Percentiles rank a stretch among this genome's conserved stretches.
Evolutionary conservation across 2,113 vertebrate genomes (phyloP).

Genomic region (Myodes glareolus): DNA sequence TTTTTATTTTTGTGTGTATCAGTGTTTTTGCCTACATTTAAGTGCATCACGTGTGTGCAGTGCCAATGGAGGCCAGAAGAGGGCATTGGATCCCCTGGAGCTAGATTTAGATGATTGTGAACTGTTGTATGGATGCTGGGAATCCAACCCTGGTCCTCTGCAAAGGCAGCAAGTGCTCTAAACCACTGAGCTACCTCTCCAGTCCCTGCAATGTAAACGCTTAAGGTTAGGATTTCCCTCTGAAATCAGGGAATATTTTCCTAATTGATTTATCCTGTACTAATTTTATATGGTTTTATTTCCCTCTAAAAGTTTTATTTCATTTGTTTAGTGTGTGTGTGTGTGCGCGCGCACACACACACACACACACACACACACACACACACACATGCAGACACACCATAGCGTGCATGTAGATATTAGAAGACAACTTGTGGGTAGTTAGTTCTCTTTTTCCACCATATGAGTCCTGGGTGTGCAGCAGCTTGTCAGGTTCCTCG

Average conservation of each 20-base stretch:
- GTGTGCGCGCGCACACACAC: background rate
- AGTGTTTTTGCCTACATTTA: background rate
- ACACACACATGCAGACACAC: background rate
- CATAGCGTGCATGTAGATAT: background rate
- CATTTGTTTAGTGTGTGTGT: background rate
- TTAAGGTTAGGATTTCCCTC: background rate
- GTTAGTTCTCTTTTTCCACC: background rate
- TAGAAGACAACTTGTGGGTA: background rate
- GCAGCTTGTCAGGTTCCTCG: background rate
- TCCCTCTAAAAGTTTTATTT: background rate
- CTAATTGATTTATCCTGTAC: background rate
- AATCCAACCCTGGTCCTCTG: background rate
- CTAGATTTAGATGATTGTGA: background rate
- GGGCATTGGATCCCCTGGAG: background rate
- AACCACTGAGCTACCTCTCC: background rate
- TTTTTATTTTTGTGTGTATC: background rate
- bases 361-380: background rate
- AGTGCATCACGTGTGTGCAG: background rate
- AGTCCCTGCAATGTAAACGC: background rate
- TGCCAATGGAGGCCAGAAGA: background rate
- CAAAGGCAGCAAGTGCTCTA: background rate
- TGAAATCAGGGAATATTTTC: background rate
- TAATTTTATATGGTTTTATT: background rate
- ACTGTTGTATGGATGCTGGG: background rate
- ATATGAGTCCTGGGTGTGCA: background rate